phyloP scores from a whole-genome alignment of 2,797 vertebrate genomes.

The Luscinia megarhynchos region DNA sequence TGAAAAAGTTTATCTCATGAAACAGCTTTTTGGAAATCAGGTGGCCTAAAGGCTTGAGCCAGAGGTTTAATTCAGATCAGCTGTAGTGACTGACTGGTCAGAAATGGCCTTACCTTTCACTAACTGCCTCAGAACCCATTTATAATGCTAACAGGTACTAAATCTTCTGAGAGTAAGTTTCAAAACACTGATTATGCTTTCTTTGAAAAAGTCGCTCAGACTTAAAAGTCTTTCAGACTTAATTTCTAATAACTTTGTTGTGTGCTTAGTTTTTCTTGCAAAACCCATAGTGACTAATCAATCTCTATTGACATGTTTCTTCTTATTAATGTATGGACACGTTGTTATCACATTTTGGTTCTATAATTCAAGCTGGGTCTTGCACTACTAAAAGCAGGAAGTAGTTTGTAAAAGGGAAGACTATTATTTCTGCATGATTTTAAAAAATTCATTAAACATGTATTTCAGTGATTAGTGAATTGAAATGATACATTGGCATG shows the following conservation, averaged over 20 bases:
- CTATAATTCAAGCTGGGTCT: background rate
- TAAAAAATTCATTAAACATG: background rate
- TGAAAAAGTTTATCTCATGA: background rate
- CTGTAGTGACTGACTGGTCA: background rate
- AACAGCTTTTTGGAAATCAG: background rate
- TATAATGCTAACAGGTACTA: background rate
- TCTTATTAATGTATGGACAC: background rate
- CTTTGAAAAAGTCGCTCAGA: background rate
- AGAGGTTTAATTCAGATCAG: background rate
- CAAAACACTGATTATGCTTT: background rate
- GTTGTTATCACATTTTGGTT: background rate
- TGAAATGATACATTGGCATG: background rate
- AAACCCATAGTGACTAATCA: background rate
- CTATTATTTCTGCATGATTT: background rate
- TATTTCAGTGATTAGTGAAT: background rate
- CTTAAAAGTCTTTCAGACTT: background rate
- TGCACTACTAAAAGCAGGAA: background rate
- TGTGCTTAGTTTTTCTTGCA: background rate
- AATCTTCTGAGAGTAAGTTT: background rate
- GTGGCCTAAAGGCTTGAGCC: background rate
- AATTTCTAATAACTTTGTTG: background rate
- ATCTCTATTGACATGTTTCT: background rate
- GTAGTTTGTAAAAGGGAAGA: background rate
- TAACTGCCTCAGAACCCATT: background rate
- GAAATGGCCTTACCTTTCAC: background rate